phyloP scores from a whole-genome alignment of 1,140 invertebrate species.

The Camponotus floridanus region DNA sequence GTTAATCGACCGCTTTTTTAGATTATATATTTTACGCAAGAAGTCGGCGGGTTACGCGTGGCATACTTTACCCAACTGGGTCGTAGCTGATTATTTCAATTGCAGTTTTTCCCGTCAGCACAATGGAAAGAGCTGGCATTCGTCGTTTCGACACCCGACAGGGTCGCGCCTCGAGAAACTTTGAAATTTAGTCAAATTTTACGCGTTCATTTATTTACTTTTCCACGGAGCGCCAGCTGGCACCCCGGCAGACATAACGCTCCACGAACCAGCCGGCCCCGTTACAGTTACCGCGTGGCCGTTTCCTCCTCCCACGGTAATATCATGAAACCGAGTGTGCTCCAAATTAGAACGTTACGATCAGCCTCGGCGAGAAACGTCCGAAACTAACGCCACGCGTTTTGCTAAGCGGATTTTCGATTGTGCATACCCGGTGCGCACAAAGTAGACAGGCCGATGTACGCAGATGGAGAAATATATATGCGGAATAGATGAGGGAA shows the following conservation, averaged over 20 bases:
- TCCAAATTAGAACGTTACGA: conserved; percentile 70
- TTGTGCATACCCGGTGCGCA: conserved; percentile 14
- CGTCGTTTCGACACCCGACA: background rate
- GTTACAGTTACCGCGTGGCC: conserved; percentile 30
- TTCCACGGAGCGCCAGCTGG: conserved; percentile 68
- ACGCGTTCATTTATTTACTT: conserved; percentile 74
- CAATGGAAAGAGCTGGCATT: background rate
- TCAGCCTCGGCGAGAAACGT: conserved; percentile 62
- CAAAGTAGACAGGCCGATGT: background rate
- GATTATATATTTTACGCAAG: too few relatives aligned
- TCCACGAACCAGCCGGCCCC: conserved; percentile 31
- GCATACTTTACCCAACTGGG: background rate
- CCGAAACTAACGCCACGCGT: conserved; percentile 68
- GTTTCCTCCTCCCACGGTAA: conserved; percentile 54
- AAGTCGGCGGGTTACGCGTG: background rate
- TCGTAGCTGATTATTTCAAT: background rate
- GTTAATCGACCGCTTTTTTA: conserved; percentile 3
- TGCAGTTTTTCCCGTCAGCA: background rate
- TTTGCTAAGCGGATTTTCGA: conserved; percentile 73
- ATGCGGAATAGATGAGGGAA: too few relatives aligned
- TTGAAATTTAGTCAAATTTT: conserved; percentile 72
- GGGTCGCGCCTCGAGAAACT: conserved; percentile 45
- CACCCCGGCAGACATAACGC: conserved; percentile 61
- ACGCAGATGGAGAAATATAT: background rate
- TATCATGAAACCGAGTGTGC: conserved; percentile 52